Evolutionary conservation across 2,888 invertebrate species (phyloP).

Genomic region (Clepsis dumicolana): DNA sequence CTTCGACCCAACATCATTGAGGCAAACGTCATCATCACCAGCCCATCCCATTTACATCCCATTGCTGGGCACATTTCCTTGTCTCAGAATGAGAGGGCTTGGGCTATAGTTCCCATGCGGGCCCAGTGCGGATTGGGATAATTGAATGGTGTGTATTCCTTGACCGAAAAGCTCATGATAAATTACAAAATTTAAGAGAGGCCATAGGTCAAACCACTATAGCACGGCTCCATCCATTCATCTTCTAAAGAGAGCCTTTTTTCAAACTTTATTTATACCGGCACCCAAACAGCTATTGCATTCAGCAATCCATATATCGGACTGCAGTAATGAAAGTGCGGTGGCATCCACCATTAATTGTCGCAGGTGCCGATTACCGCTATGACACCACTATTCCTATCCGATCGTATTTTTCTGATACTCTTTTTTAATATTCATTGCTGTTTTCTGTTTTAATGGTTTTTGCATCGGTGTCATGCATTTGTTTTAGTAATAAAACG

Average conservation of each 20-base stretch:
- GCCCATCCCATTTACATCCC: too few species aligned
- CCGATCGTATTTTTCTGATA: slow-evolving; percentile 48
- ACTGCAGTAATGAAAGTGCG: slow-evolving; percentile 63
- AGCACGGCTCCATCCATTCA: too few species aligned
- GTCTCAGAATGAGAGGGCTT: too few species aligned
- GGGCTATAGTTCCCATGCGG: too few species aligned
- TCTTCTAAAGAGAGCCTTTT: neutral
- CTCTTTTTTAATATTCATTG: slow-evolving; percentile 58
- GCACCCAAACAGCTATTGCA: slow-evolving; percentile 11
- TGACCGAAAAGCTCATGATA: too few species aligned
- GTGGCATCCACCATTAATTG: slow-evolving; percentile 67
- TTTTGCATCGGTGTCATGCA: slow-evolving; percentile 11
- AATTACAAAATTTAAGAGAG: too few species aligned
- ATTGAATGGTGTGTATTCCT: too few species aligned
- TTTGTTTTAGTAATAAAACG: neutral
- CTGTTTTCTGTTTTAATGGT: slow-evolving; percentile 44
- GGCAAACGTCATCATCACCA: too few species aligned
- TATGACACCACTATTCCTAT: slow-evolving; percentile 59
- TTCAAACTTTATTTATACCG: neutral
- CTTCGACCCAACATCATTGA: too few species aligned
- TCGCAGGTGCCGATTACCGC: slow-evolving; percentile 75
- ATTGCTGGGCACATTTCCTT: too few species aligned
- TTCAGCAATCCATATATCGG: slow-evolving; percentile 44
- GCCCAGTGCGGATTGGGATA: too few species aligned
- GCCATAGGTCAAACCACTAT: too few species aligned